Evolutionary conservation across 2,888 invertebrate genomes (phyloP).

Genomic region (Polyommatus icarus): DNA sequence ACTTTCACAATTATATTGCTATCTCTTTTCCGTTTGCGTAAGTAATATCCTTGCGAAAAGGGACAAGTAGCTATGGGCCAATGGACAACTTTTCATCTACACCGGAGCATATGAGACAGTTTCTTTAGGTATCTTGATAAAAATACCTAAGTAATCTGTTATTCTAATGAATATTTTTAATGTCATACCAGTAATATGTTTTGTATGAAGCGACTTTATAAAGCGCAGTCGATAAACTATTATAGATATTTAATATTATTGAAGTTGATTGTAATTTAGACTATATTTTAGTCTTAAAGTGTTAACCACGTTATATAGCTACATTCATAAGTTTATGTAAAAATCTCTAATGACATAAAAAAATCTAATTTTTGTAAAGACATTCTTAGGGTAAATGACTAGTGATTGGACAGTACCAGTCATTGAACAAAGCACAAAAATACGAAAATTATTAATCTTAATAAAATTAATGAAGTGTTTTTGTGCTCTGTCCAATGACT

Average conservation of each 20-base stretch:
- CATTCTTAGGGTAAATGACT: neutral
- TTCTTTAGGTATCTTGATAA: neutral
- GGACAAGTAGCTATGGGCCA: too few species aligned
- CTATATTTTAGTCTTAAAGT: constrained; percentile 20
- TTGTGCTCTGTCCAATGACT: too few species aligned
- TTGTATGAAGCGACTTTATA: constrained; percentile 39
- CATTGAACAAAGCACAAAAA: too few species aligned
- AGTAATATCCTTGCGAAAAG: too few species aligned
- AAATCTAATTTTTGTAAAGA: neutral
- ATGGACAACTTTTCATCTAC: too few species aligned
- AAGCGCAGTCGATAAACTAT: constrained; percentile 42
- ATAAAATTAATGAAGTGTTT: too few species aligned
- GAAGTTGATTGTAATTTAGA: constrained; percentile 25
- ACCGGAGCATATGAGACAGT: neutral
- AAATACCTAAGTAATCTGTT: neutral
- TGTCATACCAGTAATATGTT: neutral
- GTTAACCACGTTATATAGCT: neutral
- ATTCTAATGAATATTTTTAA: neutral
- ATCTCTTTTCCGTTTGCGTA: too few species aligned
- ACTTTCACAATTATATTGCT: too few species aligned
- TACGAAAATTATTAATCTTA: too few species aligned
- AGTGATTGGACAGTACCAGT: too few species aligned
- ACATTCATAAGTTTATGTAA: neutral
- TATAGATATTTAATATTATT: constrained; percentile 40
- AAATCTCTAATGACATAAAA: constrained; percentile 27